Base-by-base conservation (phyloP, 1,140 invertebrate genomes). In the Propsilocerus akamusi region DNA sequence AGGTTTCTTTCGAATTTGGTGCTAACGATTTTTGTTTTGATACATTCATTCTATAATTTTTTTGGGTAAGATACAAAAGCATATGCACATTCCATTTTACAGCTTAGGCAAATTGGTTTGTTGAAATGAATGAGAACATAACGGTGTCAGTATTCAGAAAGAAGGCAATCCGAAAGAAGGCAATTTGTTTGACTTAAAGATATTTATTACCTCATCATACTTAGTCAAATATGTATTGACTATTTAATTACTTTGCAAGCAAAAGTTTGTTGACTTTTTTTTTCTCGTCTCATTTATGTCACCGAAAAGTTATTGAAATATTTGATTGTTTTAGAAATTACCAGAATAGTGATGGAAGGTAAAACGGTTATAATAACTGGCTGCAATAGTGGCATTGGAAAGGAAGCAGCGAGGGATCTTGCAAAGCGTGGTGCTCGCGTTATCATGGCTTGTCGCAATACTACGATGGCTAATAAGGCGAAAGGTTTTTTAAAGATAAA, bases 331-430 rank as follows among this genome's bases (percentile, higher is more conserved):
- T 17, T 41, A 17, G 11, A 5, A 41, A 20, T n/a, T 41, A 17
- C 8, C 17, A 17, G 17, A 58, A 6, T 57, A 37, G 20, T 14
- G 7, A 37, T 76, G 0, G 63, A 74, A 49, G 75, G 71, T 1
- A 86, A 87, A 69, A 71, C 80, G 14, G 72, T 78, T 4, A 72
- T 91, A 26, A 66, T 91, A 26, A 90, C 86, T 22, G 86, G 87
- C 41, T 76, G 79, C 10, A 89, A 83, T 63, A 75, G 75, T 49
- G 87, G 87, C 2, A 86, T 91, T 56, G 87, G 87, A 10, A 80
- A 80, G 65, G 83, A 83, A 64, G 78, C 81, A 25, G 78, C 77
- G 0, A 57, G 64, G 51, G 74, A 76, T 51, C 63, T 87, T 53
- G 82, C 79, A 2, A 67, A 61, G 54, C 59, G 75, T 65, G 76